phyloP scores from a whole-genome alignment of 2,888 invertebrate genomes.

The Dynastes tityus region DNA sequence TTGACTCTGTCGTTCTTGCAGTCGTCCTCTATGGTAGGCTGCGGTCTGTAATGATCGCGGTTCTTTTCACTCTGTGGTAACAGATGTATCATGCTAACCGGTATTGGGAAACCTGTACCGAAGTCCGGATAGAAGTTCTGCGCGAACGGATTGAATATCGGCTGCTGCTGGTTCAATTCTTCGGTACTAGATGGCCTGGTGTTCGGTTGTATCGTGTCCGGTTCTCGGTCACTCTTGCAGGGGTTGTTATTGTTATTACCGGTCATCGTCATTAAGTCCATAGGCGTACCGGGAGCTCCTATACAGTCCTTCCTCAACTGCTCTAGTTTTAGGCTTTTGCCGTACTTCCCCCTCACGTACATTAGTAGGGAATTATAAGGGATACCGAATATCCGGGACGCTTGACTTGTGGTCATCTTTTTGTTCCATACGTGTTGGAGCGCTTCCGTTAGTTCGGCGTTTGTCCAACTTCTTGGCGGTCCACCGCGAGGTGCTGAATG shows the following conservation, averaged over 20 bases:
- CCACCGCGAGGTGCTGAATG: constrained; percentile 93
- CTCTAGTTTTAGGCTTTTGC: constrained; percentile 92
- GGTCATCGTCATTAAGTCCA: constrained; percentile 72
- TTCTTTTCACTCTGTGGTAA: constrained; percentile 86
- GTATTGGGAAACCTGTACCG: constrained; percentile 84
- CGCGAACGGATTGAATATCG: constrained; percentile 83
- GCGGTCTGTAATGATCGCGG: constrained; percentile 76
- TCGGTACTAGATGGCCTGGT: constrained; percentile 79
- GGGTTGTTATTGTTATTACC: constrained; percentile 73
- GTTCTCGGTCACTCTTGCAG: constrained; percentile 71
- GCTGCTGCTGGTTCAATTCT: constrained; percentile 61
- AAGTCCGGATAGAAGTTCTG: constrained; percentile 90
- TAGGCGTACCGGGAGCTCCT: constrained; percentile 79
- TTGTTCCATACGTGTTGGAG: constrained; percentile 96
- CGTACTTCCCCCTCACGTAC: constrained; percentile 94
- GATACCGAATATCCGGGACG: constrained; percentile 91
- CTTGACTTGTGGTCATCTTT: constrained; percentile 95
- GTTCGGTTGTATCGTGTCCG: constrained; percentile 66
- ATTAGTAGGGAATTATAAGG: constrained; percentile 94
- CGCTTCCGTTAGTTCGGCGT: constrained; percentile 91
- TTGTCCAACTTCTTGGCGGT: constrained; percentile 93
- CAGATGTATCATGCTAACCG: constrained; percentile 88
- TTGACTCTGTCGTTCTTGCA: constrained; percentile 70
- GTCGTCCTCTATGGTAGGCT: constrained; percentile 74
- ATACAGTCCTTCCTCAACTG: constrained; percentile 91